Evolutionary conservation across 37 sponge, comb jelly and placozoan species (phyloP), one percentile per base, ranked within the genome.

Genomic region (Theonella swinhoei): DNA sequence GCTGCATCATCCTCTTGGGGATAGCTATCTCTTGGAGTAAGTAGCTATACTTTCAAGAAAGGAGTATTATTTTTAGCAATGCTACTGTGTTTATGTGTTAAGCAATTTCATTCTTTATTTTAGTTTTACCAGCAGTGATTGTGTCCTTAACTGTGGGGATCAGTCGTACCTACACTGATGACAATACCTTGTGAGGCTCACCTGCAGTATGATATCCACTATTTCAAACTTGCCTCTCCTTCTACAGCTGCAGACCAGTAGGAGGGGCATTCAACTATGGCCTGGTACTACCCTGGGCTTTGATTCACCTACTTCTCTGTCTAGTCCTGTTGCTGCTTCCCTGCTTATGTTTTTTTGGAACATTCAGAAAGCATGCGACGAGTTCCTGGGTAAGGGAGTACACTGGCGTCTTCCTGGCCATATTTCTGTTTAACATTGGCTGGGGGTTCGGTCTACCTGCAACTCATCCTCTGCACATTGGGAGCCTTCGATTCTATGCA

Each of bases 401-500:
- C 67, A 64, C 75, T 19, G 38, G 24, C 5, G 43, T 54, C 24
- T 74, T 72, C 37, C 14, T 62, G 4, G 38, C 39, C 24, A 63
- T 78, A 8, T 78, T 78, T 39, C 41, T 78, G 39, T 78, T 78
- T 64, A 64, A 62, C 33, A 25, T 78, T 19, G 40, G 78, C 41
- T 78, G 78, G 78, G 78, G 78, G 4, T 3, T 78, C 1, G 78
- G 78, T 32, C 40, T 78, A 0, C 19, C 78, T n/a, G 9, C 65
- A 0, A 78, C 65, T 5, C 71, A 11, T 8, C 30, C 38, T 9
- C 4, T 19, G 5, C 39, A 31, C 38, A 11, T 35, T 8, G 9
- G 7, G 38, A 24, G 30, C 7, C 38, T 35, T 14, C 20, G 71
- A 70, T 70, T 31, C 19, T 30, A 31, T 20, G 20, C 71, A 47